Conservation (phyloP, 2,797 vertebrate genomes). For the Glyptemys insculpta region DNA sequence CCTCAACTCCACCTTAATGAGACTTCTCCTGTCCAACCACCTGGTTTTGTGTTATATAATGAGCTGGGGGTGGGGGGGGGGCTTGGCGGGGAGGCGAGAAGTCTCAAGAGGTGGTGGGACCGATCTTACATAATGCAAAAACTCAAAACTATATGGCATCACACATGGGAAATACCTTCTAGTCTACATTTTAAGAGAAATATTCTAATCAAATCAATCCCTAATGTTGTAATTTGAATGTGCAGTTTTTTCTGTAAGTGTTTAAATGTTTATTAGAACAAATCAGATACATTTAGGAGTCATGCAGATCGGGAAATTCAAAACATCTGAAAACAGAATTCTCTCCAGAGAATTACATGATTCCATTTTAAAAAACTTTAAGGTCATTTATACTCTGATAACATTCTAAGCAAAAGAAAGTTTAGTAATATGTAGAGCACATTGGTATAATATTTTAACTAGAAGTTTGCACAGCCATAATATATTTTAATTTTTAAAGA, state of each 20-base stretch:
- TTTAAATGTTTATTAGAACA: not conserved
- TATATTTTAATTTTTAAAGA: not conserved
- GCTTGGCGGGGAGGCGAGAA: too few relatives aligned
- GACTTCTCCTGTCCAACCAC: not conserved
- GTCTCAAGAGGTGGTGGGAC: too few relatives aligned
- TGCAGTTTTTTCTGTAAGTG: not conserved
- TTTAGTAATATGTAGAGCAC: not conserved
- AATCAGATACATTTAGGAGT: not conserved
- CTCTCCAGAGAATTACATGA: not conserved
- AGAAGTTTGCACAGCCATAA: not conserved
- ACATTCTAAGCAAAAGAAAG: not conserved
- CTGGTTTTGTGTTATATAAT: not conserved
- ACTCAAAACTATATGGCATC: not conserved
- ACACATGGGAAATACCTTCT: not conserved
- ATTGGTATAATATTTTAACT: not conserved
- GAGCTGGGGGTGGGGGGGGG: not conserved
- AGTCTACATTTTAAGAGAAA: not conserved
- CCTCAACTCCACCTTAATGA: not conserved
- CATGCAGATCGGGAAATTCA: not conserved
- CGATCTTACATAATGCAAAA: not conserved
- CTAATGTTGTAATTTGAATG: not conserved
- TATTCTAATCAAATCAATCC: not conserved
- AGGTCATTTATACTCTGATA: not conserved
- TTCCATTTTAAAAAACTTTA: not conserved
- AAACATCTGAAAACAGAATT: not conserved